Percentiles rank a stretch among this genome's conserved stretches.
Evolutionary conservation across 2,113 vertebrate species (phyloP).

Genomic region (Sterrhoptilus dennistouni): DNA sequence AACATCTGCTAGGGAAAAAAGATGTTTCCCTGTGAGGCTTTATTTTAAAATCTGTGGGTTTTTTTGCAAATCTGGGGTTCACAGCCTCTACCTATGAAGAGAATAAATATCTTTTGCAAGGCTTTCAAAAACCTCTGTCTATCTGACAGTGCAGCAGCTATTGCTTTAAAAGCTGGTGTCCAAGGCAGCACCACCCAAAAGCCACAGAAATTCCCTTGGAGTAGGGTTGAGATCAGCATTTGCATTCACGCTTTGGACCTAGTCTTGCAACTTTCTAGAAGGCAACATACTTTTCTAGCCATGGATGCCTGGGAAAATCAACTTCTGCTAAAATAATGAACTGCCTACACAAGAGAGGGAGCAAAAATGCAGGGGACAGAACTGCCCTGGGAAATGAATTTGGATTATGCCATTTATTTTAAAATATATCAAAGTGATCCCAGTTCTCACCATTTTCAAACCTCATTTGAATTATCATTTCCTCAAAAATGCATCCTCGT

Average conservation of each 20-base stretch:
- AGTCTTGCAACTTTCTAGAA: background rate
- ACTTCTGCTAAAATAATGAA: background rate
- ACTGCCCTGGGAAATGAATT: background rate
- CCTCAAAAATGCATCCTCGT: background rate
- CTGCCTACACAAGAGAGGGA: background rate
- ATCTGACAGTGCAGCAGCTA: background rate
- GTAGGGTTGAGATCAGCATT: background rate
- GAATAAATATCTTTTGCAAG: background rate
- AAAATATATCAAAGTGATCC: background rate
- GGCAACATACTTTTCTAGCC: background rate
- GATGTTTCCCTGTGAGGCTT: accelerated
- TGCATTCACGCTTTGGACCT: background rate
- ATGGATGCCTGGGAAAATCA: background rate
- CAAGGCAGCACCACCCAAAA: background rate
- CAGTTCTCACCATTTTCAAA: background rate
- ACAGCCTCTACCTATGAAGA: background rate
- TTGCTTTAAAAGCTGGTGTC: background rate
- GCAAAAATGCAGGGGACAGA: background rate
- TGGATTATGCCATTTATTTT: background rate
- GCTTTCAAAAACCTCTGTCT: background rate
- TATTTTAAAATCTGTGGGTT: accelerated
- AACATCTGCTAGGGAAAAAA: background rate
- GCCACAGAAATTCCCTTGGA: background rate
- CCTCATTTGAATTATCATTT: background rate
- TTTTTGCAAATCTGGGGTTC: background rate